Base-by-base conservation (phyloP, 2,888 invertebrate genomes). In the Adelognathus sp. region DNA sequence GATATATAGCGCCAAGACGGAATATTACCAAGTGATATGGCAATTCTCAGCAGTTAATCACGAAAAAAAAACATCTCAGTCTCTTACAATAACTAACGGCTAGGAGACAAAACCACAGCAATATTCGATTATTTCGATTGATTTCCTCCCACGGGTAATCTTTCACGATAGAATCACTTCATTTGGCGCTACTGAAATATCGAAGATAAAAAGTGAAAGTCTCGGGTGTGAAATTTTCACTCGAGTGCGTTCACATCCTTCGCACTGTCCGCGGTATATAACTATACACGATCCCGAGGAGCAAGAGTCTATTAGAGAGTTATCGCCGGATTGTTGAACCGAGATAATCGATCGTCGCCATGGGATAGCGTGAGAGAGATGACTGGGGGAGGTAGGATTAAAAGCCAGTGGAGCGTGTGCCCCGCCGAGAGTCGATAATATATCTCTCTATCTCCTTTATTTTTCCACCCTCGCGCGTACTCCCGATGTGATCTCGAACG, bases 361-460 rank as follows among this genome's bases (percentile, higher is more conserved):
- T n/a, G n/a, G n/a, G n/a, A n/a, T n/a, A n/a, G n/a, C n/a, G n/a
- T n/a, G n/a, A 27, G 71, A 61, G 66, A 75, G 75, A 41, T 46
- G 78, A 71, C 61, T 81, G 71, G n/a, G n/a, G n/a, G n/a, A n/a
- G n/a, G 67, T 71, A 71, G 82, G 81, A 81, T 82, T 82, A 82
- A 82, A 81, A 81, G 76, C 46, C 82, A 82, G 73, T 81, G 76
- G 73, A 74, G 77, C 80, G 80, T 82, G 61, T 80, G 76, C 74
- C 76, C 63, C n/a, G n/a, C n/a, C 44, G 76, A 71, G 76, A 73
- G 71, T 75, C 75, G 66, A 75, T 79, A 75, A 75, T 75, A 63
- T 67, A 60, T 44, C 16, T 69, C 67, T 54, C 29, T 44, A 73
- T 63, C 50, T 50, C n/a, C n/a, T n/a, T n/a, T n/a, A n/a, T n/a